Evolutionary conservation across 2,888 invertebrate species (phyloP).

Genomic region (Trissolcus japonicus): DNA sequence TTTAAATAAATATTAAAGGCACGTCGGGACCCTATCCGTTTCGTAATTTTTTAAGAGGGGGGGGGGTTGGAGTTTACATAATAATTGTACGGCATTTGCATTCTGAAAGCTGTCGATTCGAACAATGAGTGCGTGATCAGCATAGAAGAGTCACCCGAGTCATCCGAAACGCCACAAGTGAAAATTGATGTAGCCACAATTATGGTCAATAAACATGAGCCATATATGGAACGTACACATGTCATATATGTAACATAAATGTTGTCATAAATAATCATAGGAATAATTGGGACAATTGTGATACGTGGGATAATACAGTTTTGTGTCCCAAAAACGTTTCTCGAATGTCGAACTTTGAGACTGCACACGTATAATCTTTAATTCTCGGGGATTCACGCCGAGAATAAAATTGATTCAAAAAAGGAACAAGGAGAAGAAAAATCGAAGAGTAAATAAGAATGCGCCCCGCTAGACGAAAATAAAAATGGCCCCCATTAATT

Average conservation of each 20-base stretch:
- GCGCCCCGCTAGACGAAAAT: conserved; percentile 2
- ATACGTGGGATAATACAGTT: no score
- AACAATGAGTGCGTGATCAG: conserved; percentile 57
- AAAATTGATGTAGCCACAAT: no score
- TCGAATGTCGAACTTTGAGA: no score
- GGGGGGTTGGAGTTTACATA: conserved; percentile 11
- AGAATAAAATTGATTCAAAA: not conserved
- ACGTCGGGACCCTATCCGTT: conserved; percentile 45
- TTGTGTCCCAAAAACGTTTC: no score
- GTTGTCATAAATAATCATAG: no score
- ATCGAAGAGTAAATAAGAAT: conserved; percentile 13
- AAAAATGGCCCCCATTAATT: conserved; percentile 30
- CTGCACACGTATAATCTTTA: no score
- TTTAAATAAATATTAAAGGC: conserved; percentile 47
- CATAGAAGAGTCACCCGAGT: conserved; percentile 37
- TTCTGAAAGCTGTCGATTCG: conserved; percentile 50
- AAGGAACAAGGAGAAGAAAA: not conserved
- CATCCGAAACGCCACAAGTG: conserved; percentile 5
- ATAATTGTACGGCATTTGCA: conserved; percentile 52
- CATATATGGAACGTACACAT: no score
- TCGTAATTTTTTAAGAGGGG: conserved; percentile 33
- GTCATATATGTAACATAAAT: no score
- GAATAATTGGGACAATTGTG: no score
- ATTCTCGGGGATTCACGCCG: no score
- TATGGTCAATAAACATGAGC: no score